Evolutionary conservation across 1,140 invertebrate genomes (phyloP), one percentile per base, ranked within the genome.

Genomic region (Drosophila oshimai): DNA sequence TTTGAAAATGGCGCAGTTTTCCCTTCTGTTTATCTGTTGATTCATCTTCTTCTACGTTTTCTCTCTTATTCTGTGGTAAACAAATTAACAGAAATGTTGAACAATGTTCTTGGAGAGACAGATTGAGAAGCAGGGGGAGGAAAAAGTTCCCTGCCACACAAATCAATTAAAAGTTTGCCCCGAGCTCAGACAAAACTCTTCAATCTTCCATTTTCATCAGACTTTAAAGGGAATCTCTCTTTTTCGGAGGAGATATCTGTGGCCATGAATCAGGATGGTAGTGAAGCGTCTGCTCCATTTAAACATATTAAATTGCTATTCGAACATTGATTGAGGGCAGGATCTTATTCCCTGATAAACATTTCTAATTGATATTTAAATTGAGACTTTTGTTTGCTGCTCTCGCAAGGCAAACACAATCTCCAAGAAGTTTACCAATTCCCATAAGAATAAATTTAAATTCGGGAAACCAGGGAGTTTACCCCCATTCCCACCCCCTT

Each of bases 121-220:
- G 6, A 47, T n/a, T 13, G 9, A 18, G 7, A 29, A 26, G 12
- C 6, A 6, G 28, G 1, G 7, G 18, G 18, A 9, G 10, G 10
- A 26, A 73, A 74, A 65, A 44, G 65, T 73, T 65, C 22, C 34
- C 69, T 37, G 42, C 49, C 60, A 73, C 50, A 65, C 60, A 74
- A 74, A 74, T 74, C 71, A 74, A 74, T 74, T 74, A 74, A 74
- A 74, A 74, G 58, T 74, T 74, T 45, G 44, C 45, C 62, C 41
- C 45, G 22, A 36, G 26, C 45, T 62, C 15, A 33, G 13, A 33
- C 29, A 17, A 37, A 44, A 33, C 50, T 65, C 68, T 37, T 57
- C 46, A 60, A 61, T 60, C 67, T 51, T 46, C 26, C 58, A 10
- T 12, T 51, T 41, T 61, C 34, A 41, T 12, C 39, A 34, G 49